Evolutionary conservation across 2,888 invertebrate species (phyloP).

Genomic region (Dryocosmus kuriphilus): DNA sequence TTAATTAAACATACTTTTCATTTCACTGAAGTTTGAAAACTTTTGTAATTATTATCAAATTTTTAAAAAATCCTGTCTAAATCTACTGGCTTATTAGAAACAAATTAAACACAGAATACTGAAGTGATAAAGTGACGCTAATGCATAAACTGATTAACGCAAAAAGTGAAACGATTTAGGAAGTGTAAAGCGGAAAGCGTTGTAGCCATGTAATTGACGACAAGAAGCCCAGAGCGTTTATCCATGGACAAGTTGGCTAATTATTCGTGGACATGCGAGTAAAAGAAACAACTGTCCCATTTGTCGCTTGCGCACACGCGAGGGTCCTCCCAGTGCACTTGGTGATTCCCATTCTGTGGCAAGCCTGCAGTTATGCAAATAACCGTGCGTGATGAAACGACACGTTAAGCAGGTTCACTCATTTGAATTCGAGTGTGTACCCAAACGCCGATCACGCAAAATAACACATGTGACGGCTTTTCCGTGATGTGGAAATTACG

Average conservation of each 20-base stretch:
- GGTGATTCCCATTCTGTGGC: constrained; percentile 63
- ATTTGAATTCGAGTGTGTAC: constrained; percentile 29
- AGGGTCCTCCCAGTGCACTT: neutral
- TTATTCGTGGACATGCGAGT: constrained; percentile 65
- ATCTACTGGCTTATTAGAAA: too few relatives aligned
- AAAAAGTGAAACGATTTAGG: neutral
- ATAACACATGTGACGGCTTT: constrained; percentile 23
- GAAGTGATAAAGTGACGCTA: neutral
- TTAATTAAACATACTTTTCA: too few relatives aligned
- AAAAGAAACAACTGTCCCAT: constrained; percentile 41
- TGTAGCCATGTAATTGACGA: constrained; percentile 26
- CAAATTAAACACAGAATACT: too few relatives aligned
- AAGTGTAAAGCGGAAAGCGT: constrained; percentile 14
- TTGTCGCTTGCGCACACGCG: constrained; percentile 33
- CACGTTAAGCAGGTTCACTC: constrained; percentile 36
- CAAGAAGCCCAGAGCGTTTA: constrained; percentile 57
- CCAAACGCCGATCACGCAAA: constrained; percentile 34
- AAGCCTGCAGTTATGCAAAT: constrained; percentile 67
- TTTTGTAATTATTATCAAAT: too few relatives aligned
- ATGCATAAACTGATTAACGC: neutral
- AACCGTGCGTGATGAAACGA: constrained; percentile 42
- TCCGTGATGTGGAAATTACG: constrained; percentile 19
- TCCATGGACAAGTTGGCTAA: constrained; percentile 62
- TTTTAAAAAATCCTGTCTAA: too few relatives aligned
- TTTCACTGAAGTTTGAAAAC: too few relatives aligned